Evolutionary conservation across 1,140 invertebrate species (phyloP).

Genomic region (Copidosoma floridanum): DNA sequence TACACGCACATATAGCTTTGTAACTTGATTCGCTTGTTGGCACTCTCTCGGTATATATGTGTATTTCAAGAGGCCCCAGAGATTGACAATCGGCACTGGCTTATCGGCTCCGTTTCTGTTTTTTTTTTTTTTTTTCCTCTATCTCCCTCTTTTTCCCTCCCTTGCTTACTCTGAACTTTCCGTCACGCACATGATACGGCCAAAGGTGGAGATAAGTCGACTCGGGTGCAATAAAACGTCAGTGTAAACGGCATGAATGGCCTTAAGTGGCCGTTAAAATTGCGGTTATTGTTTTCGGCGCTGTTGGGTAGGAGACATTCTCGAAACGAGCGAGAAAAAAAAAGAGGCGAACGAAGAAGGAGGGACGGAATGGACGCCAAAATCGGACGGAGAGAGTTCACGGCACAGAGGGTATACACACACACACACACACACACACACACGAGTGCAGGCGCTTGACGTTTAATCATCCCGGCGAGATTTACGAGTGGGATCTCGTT

Average conservation of each 20-base stretch:
- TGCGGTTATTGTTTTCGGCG: conserved; percentile 42
- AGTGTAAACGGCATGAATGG: conserved; percentile 28
- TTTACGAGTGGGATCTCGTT: conserved; percentile 40
- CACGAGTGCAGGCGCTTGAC: conserved; percentile 35
- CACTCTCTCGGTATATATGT: not conserved
- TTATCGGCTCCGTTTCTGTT: not conserved
- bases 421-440: no score
- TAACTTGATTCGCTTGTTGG: not conserved
- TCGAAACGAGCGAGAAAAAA: not conserved
- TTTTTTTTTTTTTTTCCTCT: not conserved
- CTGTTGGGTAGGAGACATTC: not conserved
- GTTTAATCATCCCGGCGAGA: conserved; percentile 42
- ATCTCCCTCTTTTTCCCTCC: not conserved
- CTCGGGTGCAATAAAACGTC: conserved; percentile 33
- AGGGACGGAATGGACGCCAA: conserved; percentile 12
- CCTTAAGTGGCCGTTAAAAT: conserved; percentile 40
- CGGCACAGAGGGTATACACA: no score
- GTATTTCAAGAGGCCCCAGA: not conserved
- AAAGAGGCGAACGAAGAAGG: not conserved
- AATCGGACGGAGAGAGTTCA: conserved; percentile 33
- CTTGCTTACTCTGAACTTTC: not conserved
- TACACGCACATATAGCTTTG: not conserved
- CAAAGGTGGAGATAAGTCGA: conserved; percentile 14
- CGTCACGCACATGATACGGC: not conserved
- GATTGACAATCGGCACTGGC: not conserved